A percentile compares a stretch with the other conserved stretches of the same genome.
These are phyloP conservation scores for Hofmannophila pseudospretella DNA, from an alignment of 2,888 invertebrate genomes.

Conservation along the genomic window DNA sequence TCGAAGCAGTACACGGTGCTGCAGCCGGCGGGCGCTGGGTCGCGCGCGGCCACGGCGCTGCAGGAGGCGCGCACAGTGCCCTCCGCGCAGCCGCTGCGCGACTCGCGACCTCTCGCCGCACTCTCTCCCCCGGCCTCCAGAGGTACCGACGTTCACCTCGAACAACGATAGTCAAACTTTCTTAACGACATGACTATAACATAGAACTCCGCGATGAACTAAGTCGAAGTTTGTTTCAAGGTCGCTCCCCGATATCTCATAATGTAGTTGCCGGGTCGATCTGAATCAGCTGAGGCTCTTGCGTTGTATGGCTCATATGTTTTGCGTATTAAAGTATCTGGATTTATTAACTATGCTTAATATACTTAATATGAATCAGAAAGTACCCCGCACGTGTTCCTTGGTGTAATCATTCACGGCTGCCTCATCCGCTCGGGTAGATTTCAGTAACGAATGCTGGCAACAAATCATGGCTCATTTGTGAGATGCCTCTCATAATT, in stretches of 20 bases:
- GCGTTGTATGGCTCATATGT: not conserved
- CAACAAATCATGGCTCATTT: constrained; percentile 55
- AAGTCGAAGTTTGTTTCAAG: constrained; percentile 71
- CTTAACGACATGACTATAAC: constrained; percentile 67
- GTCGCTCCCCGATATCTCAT: constrained; percentile 54
- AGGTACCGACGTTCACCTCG: constrained; percentile 74
- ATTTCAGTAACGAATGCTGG: constrained; percentile 27
- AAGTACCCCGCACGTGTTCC: no score
- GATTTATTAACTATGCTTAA: not conserved
- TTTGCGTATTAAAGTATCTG: constrained; percentile 1
- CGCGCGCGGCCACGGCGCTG: constrained; percentile 88
- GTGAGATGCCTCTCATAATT: constrained; percentile 52
- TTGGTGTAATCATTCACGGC: constrained; percentile 27
- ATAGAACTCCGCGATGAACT: constrained; percentile 61
- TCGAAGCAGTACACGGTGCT: constrained; percentile 92
- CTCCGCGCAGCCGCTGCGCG: constrained; percentile 70
- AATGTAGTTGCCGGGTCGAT: constrained; percentile 36
- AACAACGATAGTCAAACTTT: constrained; percentile 62
- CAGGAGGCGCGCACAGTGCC: constrained; percentile 83
- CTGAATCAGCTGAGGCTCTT: constrained; percentile 31
- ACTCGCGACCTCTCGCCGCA: constrained; percentile 64
- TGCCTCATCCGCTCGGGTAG: constrained; percentile 21
- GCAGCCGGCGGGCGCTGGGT: constrained; percentile 89
- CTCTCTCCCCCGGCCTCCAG: constrained; percentile 87
- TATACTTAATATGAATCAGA: not conserved